Conservation (phyloP, 2,888 invertebrate genomes). For the Sinelater perroti region DNA sequence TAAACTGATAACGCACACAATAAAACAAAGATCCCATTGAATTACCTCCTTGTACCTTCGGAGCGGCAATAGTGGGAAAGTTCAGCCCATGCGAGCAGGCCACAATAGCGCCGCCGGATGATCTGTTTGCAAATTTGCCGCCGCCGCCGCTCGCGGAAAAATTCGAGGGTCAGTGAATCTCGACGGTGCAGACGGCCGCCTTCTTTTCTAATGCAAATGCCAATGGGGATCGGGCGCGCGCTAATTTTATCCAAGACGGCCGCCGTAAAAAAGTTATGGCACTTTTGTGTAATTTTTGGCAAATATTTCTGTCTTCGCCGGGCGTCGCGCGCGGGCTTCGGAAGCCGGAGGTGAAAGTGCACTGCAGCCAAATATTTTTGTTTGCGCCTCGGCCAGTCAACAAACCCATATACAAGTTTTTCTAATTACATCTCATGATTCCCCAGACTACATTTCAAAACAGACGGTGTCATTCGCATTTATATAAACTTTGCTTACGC, state of each 20-base stretch:
- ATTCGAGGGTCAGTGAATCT: slow-evolving; percentile 10
- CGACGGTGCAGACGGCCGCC: background rate
- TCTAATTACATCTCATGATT: slow-evolving; percentile 3
- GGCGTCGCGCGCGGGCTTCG: no score
- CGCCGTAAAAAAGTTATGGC: slow-evolving; percentile 10
- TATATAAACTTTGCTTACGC: slow-evolving; percentile 12
- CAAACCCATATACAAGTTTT: slow-evolving; percentile 4
- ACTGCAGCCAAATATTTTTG: background rate
- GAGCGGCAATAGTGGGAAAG: slow-evolving; percentile 30
- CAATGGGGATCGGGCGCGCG: slow-evolving; percentile 11
- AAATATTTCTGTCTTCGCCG: slow-evolving; percentile 2
- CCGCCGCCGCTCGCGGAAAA: background rate
- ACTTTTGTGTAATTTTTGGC: slow-evolving; percentile 3
- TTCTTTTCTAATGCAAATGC: slow-evolving; percentile 18
- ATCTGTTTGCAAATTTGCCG: background rate
- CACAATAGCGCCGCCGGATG: no score
- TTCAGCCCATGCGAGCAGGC: slow-evolving; percentile 23
- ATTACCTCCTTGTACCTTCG: slow-evolving; percentile 32
- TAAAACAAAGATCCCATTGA: slow-evolving; percentile 39
- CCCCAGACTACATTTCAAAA: background rate
- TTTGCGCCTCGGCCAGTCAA: slow-evolving; percentile 2
- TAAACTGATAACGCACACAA: slow-evolving; percentile 37
- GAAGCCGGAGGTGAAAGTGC: no score
- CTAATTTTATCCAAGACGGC: slow-evolving; percentile 12
- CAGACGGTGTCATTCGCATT: slow-evolving; percentile 11